Base-by-base conservation (phyloP, 2,888 invertebrate genomes). In the Drosophila setosimentum region DNA sequence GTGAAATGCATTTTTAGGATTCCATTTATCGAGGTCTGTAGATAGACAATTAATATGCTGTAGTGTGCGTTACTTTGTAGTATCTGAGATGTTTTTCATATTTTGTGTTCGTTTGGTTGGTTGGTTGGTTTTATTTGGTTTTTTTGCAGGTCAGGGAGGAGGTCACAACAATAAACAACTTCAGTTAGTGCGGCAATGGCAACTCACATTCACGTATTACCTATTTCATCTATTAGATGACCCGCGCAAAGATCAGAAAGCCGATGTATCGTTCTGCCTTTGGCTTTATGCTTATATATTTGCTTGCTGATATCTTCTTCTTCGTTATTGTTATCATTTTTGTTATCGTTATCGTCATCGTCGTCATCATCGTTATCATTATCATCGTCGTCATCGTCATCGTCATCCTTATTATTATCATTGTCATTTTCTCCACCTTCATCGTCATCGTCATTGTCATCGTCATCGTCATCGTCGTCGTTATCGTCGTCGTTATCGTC, bases 391-490 rank as follows among this genome's bases (percentile, higher is more conserved):
- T 80, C 57, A 0, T 83, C 57, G 0, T 85, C 62, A 10, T 94
- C 92, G 18, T 94, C 92, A 21, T 94, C 66, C 0, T 78, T 75
- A 51, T 93, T 91, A 27, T 91, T 88, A 32, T 93, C 92, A 58
- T 93, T 92, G 55, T 93, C 91, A 11, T n/a, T n/a, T n/a, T n/a
- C n/a, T n/a, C n/a, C n/a, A n/a, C n/a, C n/a, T n/a, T 93, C 91
- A 35, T 94, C 54, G 5, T 93, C 92, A 51, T 94, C 93, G 30
- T 93, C 89, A 6, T n/a, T n/a, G n/a, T 91, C 93, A 32, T 94
- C 92, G 42, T 84, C 60, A 0, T 86, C 11, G 1, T 81, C 37
- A 0, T 81, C 13, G 0, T 82, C 59, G 1, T 76, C 42, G 0
- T 83, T 50, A 0, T 79, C 68, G 0, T 79, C 93, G 18, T 94